Percentiles rank a stretch among this genome's conserved stretches.
Conservation (phyloP, 2,797 vertebrate genomes). For the Falco naumanni region DNA sequence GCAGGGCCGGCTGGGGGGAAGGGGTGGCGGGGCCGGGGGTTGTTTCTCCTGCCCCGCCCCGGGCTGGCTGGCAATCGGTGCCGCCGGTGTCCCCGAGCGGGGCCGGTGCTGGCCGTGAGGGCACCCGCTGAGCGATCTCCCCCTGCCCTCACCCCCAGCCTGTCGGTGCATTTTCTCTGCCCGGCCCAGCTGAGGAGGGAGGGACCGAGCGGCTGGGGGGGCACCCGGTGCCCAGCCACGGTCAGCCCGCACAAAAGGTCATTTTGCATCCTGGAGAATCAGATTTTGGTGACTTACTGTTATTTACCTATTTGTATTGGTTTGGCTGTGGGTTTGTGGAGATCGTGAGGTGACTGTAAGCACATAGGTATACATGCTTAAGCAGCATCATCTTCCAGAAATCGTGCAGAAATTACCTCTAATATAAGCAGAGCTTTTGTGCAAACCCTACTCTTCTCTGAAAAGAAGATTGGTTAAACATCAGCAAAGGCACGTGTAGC, state of each 20-base stretch:
- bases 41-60: too few species aligned
- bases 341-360: not conserved
- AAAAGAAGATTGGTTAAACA: not conserved
- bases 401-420: not conserved
- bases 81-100: too few species aligned
- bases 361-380: fast-evolving
- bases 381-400: not conserved
- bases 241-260: not conserved
- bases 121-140: too few species aligned
- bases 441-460: not conserved
- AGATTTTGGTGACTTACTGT: not conserved
- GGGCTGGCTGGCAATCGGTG: too few species aligned
- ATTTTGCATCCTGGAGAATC: not conserved
- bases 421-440: not conserved
- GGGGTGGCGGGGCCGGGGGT: too few species aligned
- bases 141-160: too few species aligned
- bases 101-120: too few species aligned
- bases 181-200: not conserved
- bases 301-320: not conserved
- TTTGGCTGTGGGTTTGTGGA: not conserved
- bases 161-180: too few species aligned
- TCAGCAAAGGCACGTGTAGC: not conserved
- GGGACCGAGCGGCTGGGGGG: not conserved
- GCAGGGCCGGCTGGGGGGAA: too few species aligned
- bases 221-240: not conserved